Base-by-base conservation (phyloP, 2,113 vertebrate genomes). In the Trogon surrucura region DNA sequence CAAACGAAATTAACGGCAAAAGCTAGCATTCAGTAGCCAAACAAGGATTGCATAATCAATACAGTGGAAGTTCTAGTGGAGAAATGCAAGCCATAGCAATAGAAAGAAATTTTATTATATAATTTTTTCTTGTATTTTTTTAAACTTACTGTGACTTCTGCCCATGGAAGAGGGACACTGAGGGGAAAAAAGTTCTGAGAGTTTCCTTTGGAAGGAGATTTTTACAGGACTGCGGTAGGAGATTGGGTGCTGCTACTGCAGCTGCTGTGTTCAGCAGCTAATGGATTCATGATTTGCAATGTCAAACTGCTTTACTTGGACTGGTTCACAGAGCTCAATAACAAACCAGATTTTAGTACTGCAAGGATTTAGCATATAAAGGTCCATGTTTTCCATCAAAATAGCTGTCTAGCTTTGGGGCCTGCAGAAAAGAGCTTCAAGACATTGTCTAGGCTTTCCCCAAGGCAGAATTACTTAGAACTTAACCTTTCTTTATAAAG, bases 311-410 rank as follows among this genome's bases (percentile, higher is more conserved):
- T 99, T 99, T 86, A 99, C 99, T 97, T 99, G 99, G 96, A 99
- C 99, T 50, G 99, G 99, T 97, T 99, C 99, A 98, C 99, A 99
- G 83, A 99, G 99, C 97, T 99, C 99, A 91, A 99, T 99, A 89
- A 99, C 99, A 97, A 99, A 99, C 99, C 99, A 99, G 95, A 99
- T 99, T 98, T 99, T 99, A 96, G 99, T 99, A 98, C 99, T 99
- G 98, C 99, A 99, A 34, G 99, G 99, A 97, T 99, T 99, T 80
- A 99, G 96, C 99, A 99, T 99, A 93, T 99, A 99, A 81, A 99
- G 98, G 80, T 99, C 99, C 99, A 99, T 99, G 75, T 99, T 99
- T 97, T 99, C 99, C 98, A 99, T 99, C 74, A 99, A 98, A 97
- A 99, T 99, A 93, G 99, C 41, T 0, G 5, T 4, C 29, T 53